Conservation (phyloP, 1,140 invertebrate genomes). For the Maniola jurtina region DNA sequence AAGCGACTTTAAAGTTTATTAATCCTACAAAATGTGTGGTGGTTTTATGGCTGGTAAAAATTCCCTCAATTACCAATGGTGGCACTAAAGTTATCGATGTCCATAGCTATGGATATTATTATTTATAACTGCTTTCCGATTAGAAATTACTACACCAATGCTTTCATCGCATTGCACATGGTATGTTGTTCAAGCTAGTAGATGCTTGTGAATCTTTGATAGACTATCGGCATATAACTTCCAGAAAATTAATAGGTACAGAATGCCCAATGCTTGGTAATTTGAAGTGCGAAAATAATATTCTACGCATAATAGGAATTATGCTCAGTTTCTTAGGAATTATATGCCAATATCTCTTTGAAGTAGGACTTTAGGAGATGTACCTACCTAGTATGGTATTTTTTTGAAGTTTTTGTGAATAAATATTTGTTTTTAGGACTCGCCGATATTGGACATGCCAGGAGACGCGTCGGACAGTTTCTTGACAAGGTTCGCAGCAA, state of each 20-base stretch:
- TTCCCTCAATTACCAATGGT: no score
- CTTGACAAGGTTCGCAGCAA: conserved; percentile 59
- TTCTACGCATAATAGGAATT: background rate
- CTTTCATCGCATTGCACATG: conserved; percentile 30
- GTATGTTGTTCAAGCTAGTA: conserved; percentile 22
- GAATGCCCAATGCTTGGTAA: background rate
- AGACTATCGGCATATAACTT: conserved; percentile 6
- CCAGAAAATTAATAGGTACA: no score
- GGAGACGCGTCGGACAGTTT: conserved; percentile 49
- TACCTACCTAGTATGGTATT: conserved; percentile 16
- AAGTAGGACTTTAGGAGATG: conserved; percentile 9
- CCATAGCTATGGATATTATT: background rate
- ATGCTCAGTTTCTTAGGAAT: background rate
- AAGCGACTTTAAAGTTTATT: no score
- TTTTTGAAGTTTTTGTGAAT: background rate
- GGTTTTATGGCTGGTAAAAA: no score
- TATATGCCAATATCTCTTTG: conserved; percentile 9
- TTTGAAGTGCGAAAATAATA: no score
- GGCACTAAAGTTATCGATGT: no score
- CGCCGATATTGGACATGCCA: conserved; percentile 70
- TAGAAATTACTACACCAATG: conserved; percentile 27
- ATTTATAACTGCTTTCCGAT: conserved; percentile 3
- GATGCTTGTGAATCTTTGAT: conserved; percentile 5
- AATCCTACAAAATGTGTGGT: no score
- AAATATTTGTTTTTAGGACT: conserved; percentile 52